These are phyloP conservation scores for Brachypodius melanocephalos DNA, from an alignment of 2,113 vertebrate species.

Conservation along the genomic window DNA sequence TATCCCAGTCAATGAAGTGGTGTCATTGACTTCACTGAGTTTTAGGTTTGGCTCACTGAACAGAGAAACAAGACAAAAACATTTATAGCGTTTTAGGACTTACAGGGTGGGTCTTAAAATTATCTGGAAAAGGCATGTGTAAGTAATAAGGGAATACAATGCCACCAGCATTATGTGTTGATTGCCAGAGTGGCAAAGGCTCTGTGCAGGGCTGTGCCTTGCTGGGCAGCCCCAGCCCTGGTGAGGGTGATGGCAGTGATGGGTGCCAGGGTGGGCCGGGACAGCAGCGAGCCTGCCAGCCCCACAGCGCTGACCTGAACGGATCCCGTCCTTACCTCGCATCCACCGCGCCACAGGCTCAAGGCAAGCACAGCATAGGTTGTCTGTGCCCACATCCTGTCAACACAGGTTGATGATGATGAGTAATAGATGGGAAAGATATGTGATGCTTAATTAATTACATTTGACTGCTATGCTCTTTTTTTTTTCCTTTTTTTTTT, in stretches of 20 bases:
- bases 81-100: neutral
- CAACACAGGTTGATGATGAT: conserved; percentile 34
- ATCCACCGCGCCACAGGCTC: neutral
- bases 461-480: neutral
- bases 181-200: neutral
- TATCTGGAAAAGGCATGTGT: neutral
- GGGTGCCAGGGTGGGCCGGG: neutral
- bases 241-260: neutral
- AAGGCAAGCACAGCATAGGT: neutral
- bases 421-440: conserved; percentile 61
- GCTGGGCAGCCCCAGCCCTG: neutral
- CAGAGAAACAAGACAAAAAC: neutral
- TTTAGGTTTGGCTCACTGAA: neutral
- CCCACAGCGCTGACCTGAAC: neutral
- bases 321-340: neutral
- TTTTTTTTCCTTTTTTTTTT: no score
- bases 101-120: neutral
- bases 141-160: neutral
- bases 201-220: neutral
- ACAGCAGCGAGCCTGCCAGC: neutral
- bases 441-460: conserved; percentile 35
- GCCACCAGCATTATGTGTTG: neutral
- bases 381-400: conserved; percentile 3
- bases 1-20: neutral
- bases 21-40: neutral